A percentile compares a stretch with the other conserved stretches of the same genome.
Evolutionary conservation across 2,888 invertebrate species (phyloP).

Genomic region (Tridacna crocea): DNA sequence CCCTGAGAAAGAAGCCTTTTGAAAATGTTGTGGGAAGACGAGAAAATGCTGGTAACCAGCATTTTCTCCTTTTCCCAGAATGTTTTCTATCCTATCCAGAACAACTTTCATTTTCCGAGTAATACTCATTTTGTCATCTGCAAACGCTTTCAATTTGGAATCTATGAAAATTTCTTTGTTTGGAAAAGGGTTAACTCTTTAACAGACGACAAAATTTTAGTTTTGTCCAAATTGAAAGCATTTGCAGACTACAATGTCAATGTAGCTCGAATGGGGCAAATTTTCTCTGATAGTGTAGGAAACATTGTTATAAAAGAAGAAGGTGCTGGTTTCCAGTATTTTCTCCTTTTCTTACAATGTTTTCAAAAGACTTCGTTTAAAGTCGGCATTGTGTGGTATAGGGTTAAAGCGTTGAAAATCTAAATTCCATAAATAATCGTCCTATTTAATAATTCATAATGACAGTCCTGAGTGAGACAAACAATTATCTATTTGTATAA

Average conservation of each 20-base stretch:
- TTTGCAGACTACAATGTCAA: not conserved
- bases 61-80: not conserved
- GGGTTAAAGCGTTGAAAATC: no score
- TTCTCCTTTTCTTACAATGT: no score
- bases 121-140: not conserved
- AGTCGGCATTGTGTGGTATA: no score
- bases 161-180: no score
- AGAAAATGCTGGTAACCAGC: not conserved
- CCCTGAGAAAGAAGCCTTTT: not conserved
- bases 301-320: no score
- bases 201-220: not conserved
- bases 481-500: no score
- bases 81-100: not conserved
- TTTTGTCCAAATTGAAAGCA: not conserved
- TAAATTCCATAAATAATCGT: no score
- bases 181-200: no score
- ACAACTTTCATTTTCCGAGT: not conserved
- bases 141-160: not conserved
- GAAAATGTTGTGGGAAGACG: not conserved
- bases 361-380: no score
- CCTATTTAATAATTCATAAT: no score
- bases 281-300: not conserved
- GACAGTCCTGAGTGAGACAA: no score
- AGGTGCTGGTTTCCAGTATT: no score
- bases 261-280: not conserved